A percentile compares a stretch with the other conserved stretches of the same genome.
phyloP scores from a whole-genome alignment of 2,113 vertebrate species.

The Vidua macroura region DNA sequence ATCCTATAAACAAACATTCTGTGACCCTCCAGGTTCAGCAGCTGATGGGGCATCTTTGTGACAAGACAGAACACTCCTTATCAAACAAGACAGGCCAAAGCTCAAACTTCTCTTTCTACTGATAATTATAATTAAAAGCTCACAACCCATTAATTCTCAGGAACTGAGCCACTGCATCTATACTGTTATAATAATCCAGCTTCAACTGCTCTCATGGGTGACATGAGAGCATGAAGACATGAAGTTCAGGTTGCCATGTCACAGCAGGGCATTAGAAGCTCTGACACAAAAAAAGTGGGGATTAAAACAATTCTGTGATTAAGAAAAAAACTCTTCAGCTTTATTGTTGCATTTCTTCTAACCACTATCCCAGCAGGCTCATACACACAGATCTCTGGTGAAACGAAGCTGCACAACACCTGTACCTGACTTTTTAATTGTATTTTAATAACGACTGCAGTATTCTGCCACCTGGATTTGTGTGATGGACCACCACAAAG shows the following conservation, averaged over 20 bases:
- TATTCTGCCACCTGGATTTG: neutral
- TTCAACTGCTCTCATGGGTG: neutral
- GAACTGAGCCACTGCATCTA: neutral
- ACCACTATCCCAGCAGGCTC: neutral
- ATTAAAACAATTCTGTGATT: neutral
- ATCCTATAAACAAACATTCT: neutral
- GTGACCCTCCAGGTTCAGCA: neutral
- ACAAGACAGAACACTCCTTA: neutral
- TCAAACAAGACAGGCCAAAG: neutral
- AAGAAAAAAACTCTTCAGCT: neutral
- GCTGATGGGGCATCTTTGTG: neutral
- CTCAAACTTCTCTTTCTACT: neutral
- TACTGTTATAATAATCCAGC: neutral
- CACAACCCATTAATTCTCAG: neutral
- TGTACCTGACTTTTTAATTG: accelerated
- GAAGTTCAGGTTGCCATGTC: neutral
- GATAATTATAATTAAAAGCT: neutral
- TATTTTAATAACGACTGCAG: neutral
- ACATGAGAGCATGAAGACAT: neutral
- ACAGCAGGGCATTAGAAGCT: neutral
- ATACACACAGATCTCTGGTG: neutral
- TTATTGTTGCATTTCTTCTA: neutral
- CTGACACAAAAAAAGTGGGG: neutral
- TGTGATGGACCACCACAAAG: neutral
- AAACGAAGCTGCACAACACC: neutral